A percentile compares a stretch with the other conserved stretches of the same genome.
phyloP scores from a whole-genome alignment of 2,797 vertebrate genomes.

The Melanogrammus aeglefinus region DNA sequence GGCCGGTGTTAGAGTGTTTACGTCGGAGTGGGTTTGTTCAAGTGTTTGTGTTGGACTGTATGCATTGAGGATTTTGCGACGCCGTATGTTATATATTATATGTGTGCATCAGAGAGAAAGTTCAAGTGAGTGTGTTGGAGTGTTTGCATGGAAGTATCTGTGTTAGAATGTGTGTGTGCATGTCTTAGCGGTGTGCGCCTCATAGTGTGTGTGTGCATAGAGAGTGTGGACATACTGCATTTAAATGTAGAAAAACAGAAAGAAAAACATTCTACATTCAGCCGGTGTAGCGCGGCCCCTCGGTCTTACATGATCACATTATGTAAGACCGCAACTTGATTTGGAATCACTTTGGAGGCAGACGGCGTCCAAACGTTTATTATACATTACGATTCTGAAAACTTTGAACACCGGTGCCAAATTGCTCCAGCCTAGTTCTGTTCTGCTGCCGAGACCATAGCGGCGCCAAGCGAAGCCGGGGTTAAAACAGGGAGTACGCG shows the following conservation, averaged over 20 bases:
- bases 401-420: background rate
- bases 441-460: background rate
- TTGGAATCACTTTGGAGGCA: background rate
- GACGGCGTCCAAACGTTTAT: background rate
- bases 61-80: too few relatives aligned
- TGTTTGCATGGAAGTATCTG: background rate
- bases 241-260: background rate
- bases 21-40: background rate
- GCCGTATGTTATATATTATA: too few relatives aligned
- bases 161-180: background rate
- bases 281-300: background rate
- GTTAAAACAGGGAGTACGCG: background rate
- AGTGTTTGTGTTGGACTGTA: too few relatives aligned
- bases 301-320: background rate
- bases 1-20: background rate
- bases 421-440: background rate
- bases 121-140: too few relatives aligned
- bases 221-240: background rate
- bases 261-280: background rate
- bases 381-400: background rate
- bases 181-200: background rate
- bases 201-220: background rate
- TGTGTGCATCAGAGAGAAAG: too few relatives aligned
- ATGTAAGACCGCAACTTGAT: constrained; percentile 16
- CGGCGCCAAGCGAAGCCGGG: background rate